phyloP scores from a whole-genome alignment of 2,797 vertebrate species.

The Bradypodion pumilum region DNA sequence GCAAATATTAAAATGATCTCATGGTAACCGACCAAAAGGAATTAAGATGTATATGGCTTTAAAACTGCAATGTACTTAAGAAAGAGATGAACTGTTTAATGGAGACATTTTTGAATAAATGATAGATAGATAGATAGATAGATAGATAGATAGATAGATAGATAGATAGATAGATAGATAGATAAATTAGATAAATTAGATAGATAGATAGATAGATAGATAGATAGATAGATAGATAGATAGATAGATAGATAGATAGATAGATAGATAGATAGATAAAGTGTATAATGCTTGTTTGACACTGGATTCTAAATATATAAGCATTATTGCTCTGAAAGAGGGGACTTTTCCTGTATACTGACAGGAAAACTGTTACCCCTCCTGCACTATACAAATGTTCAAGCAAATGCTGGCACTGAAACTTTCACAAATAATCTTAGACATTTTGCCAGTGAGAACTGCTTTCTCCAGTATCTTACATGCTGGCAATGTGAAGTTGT shows the following conservation, averaged over 20 bases:
- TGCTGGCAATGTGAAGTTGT: constrained; percentile 21
- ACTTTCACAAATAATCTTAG: constrained; percentile 17
- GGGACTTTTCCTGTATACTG: constrained; percentile 20
- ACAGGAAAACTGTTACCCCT: not conserved
- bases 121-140: too few species aligned
- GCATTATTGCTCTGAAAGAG: constrained; percentile 1
- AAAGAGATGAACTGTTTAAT: constrained; percentile 53
- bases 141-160: too few species aligned
- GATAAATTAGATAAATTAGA: too few species aligned
- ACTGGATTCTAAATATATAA: not conserved
- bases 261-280: too few species aligned
- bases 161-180: too few species aligned
- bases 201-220: too few species aligned
- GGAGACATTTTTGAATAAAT: constrained; percentile 22
- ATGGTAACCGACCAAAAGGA: constrained; percentile 20
- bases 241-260: too few species aligned
- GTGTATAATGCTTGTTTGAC: constrained; percentile 42
- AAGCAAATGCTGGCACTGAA: constrained; percentile 29
- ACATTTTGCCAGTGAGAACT: constrained; percentile 13
- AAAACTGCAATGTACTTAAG: constrained; percentile 38
- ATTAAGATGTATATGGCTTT: constrained; percentile 37
- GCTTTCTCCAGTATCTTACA: constrained; percentile 49
- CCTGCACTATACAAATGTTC: not conserved
- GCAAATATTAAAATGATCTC: constrained; percentile 57
- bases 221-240: too few species aligned